Evolutionary conservation across 1,140 invertebrate species (phyloP), one percentile per base, ranked within the genome.

Genomic region (Brachionus manjavacas): DNA sequence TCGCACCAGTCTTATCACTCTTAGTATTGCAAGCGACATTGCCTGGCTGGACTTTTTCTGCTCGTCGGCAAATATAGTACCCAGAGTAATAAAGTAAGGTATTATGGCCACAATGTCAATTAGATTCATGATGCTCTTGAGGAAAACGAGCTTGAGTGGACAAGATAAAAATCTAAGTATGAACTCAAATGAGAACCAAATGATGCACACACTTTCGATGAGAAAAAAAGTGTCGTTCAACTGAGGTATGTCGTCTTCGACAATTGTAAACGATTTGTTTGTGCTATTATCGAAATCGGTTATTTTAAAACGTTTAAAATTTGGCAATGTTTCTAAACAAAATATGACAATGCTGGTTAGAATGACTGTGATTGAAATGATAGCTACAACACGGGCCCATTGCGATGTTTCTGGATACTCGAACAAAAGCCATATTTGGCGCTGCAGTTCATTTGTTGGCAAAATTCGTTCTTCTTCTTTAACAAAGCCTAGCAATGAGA

Each of bases 21-120:
- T 88, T 20, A 90, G 86, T 78, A 90, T 90, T 52, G 89, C 89
- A 68, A 90, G 85, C 43, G 83, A 84, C 95, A 97, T 97, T 89
- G 96, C 95, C 91, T 97, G 95, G 91, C 96, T 96, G 89, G 94
- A 95, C 35, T 86, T 85, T 89, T 95, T 93, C 90, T 95, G 94
- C 90, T 96, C 94, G 91, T 96, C 95, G 86, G 95, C 95, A 4
- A 81, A 79, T 70, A 85, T 81, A n/a, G 84, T 83, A 14, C 60
- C 95, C 91, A 99, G 92, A 86, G 96, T 99, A 90, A 99, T 95
- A 92, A 99, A 99, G 91, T 99, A 99, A 86, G 98, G 98, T 92
- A 98, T 96, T 92, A 99, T 99, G 88, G 98, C 96, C 91, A 89
- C 78, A 91, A 99, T 95, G 91, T 99, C 98, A 91, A 99, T 98